These are phyloP conservation scores for Musca domestica DNA, from an alignment of 1,140 invertebrate genomes.

Conservation along the genomic window DNA sequence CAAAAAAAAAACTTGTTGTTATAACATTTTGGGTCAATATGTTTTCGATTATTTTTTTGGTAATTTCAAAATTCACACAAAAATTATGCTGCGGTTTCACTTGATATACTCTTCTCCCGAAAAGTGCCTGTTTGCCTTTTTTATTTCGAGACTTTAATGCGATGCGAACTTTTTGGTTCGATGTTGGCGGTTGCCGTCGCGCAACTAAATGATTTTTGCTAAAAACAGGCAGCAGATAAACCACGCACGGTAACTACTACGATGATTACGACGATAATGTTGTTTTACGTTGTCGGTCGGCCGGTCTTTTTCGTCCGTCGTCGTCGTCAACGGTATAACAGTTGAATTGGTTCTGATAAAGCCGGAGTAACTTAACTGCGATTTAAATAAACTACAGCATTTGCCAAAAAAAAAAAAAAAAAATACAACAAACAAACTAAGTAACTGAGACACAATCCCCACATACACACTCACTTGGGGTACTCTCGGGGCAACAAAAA, in stretches of 20 bases:
- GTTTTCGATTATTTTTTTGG: not conserved
- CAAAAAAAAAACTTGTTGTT: not conserved
- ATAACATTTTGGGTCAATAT: conserved; percentile 4
- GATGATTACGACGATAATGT: not conserved
- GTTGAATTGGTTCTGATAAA: conserved; percentile 45
- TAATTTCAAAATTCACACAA: not conserved
- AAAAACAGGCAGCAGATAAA: not conserved
- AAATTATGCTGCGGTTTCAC: not conserved
- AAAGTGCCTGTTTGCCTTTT: not conserved
- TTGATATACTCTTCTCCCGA: not conserved
- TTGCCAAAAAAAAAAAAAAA: too few species aligned
- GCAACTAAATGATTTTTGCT: not conserved
- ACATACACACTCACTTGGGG: too few species aligned
- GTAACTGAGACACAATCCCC: too few species aligned
- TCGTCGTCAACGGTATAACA: conserved; percentile 32
- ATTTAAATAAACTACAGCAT: too few species aligned
- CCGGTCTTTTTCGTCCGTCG: not conserved
- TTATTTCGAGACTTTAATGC: not conserved
- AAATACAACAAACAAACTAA: too few species aligned
- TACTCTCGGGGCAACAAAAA: too few species aligned
- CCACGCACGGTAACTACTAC: not conserved
- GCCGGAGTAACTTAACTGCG: conserved; percentile 18
- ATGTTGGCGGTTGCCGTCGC: not conserved
- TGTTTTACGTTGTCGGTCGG: not conserved
- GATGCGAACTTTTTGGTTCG: not conserved